These are phyloP conservation scores for Rhynchotus rufescens DNA, from an alignment of 2,797 vertebrate genomes.

Conservation along the genomic window DNA sequence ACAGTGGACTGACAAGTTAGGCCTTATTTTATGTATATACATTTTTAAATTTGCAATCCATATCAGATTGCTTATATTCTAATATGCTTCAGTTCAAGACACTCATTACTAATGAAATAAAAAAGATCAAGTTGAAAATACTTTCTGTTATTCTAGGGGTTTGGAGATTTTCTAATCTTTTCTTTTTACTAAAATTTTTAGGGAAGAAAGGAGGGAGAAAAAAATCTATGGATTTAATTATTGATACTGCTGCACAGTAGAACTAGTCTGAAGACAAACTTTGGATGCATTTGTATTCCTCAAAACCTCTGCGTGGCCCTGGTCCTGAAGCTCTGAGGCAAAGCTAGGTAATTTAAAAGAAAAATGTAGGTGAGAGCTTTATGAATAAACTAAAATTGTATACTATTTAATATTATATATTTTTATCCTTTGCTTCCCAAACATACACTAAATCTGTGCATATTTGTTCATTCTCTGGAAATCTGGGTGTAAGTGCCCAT, in stretches of 20 bases:
- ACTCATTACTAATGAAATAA: background rate
- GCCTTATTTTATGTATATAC: background rate
- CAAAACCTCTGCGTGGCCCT: background rate
- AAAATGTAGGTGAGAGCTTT: background rate
- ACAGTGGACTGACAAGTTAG: background rate
- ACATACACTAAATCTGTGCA: background rate
- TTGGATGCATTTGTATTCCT: background rate
- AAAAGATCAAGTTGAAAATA: background rate
- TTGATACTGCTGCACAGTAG: background rate
- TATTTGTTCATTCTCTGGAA: background rate
- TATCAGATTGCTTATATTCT: background rate
- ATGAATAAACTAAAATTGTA: background rate
- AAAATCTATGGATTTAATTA: background rate
- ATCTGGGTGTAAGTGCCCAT: background rate
- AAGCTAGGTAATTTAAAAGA: background rate
- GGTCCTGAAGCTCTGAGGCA: background rate
- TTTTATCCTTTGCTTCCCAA: background rate
- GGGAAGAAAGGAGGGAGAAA: background rate
- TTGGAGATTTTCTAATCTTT: background rate
- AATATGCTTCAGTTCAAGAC: background rate
- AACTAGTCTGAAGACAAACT: background rate
- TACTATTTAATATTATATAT: background rate
- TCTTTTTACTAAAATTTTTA: background rate
- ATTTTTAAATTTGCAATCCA: background rate
- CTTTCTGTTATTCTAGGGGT: background rate